Conservation (phyloP, 2,113 vertebrate species). For the Hemicordylus capensis region DNA sequence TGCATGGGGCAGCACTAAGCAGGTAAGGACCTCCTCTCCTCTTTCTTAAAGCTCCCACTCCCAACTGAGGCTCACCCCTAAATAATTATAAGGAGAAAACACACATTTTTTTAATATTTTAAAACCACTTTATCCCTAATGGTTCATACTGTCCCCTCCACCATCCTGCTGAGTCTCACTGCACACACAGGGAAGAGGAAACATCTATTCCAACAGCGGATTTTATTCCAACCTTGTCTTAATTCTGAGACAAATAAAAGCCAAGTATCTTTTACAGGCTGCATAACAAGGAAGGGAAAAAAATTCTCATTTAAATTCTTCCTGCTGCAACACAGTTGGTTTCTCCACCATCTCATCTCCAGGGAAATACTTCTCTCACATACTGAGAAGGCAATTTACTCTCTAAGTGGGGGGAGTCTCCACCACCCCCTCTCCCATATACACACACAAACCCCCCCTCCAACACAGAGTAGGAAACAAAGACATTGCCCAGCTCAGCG, state of each 20-base stretch:
- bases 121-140: background rate
- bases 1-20: too few relatives aligned
- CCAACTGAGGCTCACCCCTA: too few relatives aligned
- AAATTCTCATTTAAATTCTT: background rate
- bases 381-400: background rate
- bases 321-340: background rate
- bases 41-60: too few relatives aligned
- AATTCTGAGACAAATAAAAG: background rate
- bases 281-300: background rate
- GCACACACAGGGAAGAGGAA: background rate
- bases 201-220: background rate
- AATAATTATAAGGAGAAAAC: background rate
- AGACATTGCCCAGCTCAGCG: background rate
- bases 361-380: background rate
- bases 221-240: background rate
- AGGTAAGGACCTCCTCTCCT: too few relatives aligned
- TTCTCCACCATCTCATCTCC: background rate
- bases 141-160: background rate
- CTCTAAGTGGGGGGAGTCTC: background rate
- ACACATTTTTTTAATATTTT: background rate
- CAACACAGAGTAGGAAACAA: background rate
- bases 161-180: background rate
- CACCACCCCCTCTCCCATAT: background rate
- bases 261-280: background rate
- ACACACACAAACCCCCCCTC: background rate